phyloP scores from a whole-genome alignment of 1,140 invertebrate genomes.

The Paraescarpia echinospica region DNA sequence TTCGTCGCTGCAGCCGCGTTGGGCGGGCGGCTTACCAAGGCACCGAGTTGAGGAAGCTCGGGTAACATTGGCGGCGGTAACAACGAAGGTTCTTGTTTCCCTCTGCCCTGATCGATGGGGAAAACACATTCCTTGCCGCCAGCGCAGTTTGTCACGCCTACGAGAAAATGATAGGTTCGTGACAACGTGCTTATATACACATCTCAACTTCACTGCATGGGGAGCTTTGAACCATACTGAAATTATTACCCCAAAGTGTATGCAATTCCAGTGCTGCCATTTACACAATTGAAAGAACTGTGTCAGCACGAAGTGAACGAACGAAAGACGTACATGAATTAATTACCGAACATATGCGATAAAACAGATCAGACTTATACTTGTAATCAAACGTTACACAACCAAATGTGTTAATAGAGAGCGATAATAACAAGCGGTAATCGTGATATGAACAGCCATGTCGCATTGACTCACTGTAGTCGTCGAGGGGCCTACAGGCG shows the following conservation, averaged over 20 bases:
- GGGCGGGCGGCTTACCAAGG: neutral
- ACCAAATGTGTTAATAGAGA: too few species aligned
- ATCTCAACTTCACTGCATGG: neutral
- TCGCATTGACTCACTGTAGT: neutral
- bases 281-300: too few species aligned
- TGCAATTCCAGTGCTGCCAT: too few species aligned
- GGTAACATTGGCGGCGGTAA: neutral
- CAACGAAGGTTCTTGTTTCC: neutral
- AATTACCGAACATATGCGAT: too few species aligned
- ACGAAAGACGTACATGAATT: too few species aligned
- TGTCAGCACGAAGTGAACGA: too few species aligned
- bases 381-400: too few species aligned
- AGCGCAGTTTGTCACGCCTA: neutral
- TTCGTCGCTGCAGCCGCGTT: neutral
- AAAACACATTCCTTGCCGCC: neutral
- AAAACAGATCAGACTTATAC: too few species aligned
- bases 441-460: neutral
- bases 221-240: neutral
- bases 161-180: neutral
- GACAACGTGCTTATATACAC: neutral
- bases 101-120: neutral
- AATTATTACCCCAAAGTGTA: neutral
- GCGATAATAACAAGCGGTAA: too few species aligned
- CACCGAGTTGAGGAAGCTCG: neutral
- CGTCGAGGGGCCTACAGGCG: slow-evolving; percentile 64